These are phyloP conservation scores for Leptestheria dahalacensis DNA, from an alignment of 1,140 invertebrate species.

Conservation along the genomic window DNA sequence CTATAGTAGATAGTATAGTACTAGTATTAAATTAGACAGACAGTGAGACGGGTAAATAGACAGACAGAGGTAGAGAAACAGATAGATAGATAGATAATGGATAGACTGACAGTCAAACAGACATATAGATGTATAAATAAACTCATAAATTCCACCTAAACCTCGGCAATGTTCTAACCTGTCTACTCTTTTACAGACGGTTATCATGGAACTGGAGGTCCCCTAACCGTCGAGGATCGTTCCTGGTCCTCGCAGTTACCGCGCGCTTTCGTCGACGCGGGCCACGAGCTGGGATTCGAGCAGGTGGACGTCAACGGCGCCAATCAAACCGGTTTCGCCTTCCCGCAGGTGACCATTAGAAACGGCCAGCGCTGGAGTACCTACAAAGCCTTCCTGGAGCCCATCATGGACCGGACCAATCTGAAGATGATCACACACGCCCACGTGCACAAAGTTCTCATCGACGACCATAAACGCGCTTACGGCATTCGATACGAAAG, in stretches of 20 bases:
- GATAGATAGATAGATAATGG: too few relatives aligned
- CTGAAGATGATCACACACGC: background rate
- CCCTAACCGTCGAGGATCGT: slow-evolving; percentile 65
- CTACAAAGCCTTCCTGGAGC: slow-evolving; percentile 11
- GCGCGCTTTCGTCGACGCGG: slow-evolving; percentile 63
- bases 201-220: slow-evolving; percentile 62
- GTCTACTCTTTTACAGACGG: slow-evolving; percentile 36
- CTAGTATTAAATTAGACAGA: too few relatives aligned
- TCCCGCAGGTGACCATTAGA: slow-evolving; percentile 13
- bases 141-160: too few relatives aligned
- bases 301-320: slow-evolving; percentile 69
- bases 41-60: too few relatives aligned
- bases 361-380: slow-evolving; percentile 14
- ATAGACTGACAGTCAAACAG: too few relatives aligned
- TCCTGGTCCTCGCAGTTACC: slow-evolving; percentile 64
- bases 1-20: too few relatives aligned
- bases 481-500: slow-evolving; percentile 71
- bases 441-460: slow-evolving; percentile 32
- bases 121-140: background rate
- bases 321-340: slow-evolving; percentile 44
- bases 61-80: too few relatives aligned
- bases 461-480: slow-evolving; percentile 48
- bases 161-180: too few relatives aligned
- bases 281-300: slow-evolving; percentile 59
- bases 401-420: slow-evolving; percentile 5